Evolutionary conservation across 1,140 invertebrate genomes (phyloP).

Genomic region (Pseudomyrmex gracilis): DNA sequence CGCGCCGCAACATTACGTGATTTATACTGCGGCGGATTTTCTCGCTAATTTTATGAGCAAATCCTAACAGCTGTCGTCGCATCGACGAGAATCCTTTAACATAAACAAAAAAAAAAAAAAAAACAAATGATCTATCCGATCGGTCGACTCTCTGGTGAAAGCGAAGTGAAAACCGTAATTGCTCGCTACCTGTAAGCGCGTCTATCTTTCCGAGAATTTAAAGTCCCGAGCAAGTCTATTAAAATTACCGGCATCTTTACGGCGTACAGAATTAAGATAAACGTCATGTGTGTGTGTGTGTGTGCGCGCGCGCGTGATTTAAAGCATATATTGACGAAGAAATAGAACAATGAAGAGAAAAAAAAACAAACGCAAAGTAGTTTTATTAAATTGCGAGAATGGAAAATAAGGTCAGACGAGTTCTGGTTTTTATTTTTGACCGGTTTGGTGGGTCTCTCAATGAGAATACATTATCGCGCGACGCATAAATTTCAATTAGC

Average conservation of each 20-base stretch:
- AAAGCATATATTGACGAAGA: too few species aligned
- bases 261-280: too few species aligned
- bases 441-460: too few species aligned
- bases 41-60: slow-evolving; percentile 17
- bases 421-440: too few species aligned
- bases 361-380: too few species aligned
- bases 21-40: slow-evolving; percentile 15
- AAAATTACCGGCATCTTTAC: background rate
- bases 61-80: slow-evolving; percentile 1
- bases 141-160: background rate
- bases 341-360: too few species aligned
- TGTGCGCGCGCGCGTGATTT: too few species aligned
- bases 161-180: slow-evolving; percentile 38
- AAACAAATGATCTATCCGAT: background rate
- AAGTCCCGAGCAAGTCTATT: background rate
- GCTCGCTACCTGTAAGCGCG: background rate
- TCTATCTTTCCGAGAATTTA: slow-evolving; percentile 1
- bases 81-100: background rate
- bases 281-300: too few species aligned
- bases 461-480: too few species aligned
- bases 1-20: slow-evolving; percentile 10
- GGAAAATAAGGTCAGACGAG: too few species aligned
- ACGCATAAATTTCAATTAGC: too few species aligned
- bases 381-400: too few species aligned
- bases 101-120: background rate